Evolutionary conservation across 2,797 vertebrate species (phyloP).

Genomic region (Gobio occitaniae): DNA sequence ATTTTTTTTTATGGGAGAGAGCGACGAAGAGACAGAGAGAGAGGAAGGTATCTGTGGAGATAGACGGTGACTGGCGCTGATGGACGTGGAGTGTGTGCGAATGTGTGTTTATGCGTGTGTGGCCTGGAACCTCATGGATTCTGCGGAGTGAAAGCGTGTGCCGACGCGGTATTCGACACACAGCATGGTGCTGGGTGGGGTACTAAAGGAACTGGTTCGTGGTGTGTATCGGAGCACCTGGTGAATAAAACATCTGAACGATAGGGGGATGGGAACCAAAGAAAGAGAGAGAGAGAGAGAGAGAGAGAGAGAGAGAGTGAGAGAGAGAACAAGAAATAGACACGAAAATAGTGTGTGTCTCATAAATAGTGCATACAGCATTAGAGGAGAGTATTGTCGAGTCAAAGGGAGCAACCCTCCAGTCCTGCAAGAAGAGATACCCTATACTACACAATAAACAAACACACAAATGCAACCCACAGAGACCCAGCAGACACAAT

Average conservation of each 20-base stretch:
- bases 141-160: constrained; percentile 29
- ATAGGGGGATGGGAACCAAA: constrained; percentile 20
- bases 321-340: constrained; percentile 9
- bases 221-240: constrained; percentile 49
- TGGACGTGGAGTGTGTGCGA: constrained; percentile 32
- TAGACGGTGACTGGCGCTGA: constrained; percentile 41
- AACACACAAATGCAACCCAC: constrained; percentile 33
- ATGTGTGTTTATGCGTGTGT: constrained; percentile 9
- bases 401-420: constrained; percentile 51
- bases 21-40: constrained; percentile 37
- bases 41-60: constrained; percentile 21
- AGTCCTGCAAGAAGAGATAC: constrained; percentile 49
- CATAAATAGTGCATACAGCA: constrained; percentile 48
- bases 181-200: constrained; percentile 27
- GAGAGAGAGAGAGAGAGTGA: not conserved
- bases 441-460: constrained; percentile 17
- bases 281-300: not conserved
- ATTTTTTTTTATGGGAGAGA: constrained; percentile 50
- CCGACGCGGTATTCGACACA: constrained; percentile 31
- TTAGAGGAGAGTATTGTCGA: constrained; percentile 39
- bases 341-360: constrained; percentile 31
- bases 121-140: constrained; percentile 22
- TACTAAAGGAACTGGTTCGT: constrained; percentile 37
- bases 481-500: constrained; percentile 33
- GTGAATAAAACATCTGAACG: constrained; percentile 63